phyloP scores from a whole-genome alignment of 2,797 vertebrate genomes.

The Peromyscus attwateri region DNA sequence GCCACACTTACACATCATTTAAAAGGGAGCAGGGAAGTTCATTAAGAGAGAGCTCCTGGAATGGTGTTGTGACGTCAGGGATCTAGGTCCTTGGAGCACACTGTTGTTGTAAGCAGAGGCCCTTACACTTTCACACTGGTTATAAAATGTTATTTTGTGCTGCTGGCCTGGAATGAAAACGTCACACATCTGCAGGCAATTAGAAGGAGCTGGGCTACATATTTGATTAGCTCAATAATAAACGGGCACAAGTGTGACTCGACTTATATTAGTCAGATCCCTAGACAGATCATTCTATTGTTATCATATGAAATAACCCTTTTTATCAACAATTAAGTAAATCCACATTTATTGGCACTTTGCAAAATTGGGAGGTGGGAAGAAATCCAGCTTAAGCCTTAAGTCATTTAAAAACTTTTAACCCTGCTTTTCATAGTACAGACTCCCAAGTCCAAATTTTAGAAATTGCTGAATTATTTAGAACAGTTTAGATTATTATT shows the following conservation, averaged over 20 bases:
- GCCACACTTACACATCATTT: conserved; percentile 45
- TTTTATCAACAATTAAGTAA: conserved; percentile 89
- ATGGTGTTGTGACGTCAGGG: conserved; percentile 86
- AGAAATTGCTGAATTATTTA: conserved; percentile 81
- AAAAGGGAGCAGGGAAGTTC: conserved; percentile 83
- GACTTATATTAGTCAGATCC: conserved; percentile 87
- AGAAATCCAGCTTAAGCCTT: conserved; percentile 82
- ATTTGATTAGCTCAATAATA: conserved; percentile 91
- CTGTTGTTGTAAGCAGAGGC: conserved; percentile 87
- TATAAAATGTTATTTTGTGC: conserved; percentile 89
- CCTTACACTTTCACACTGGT: conserved; percentile 86
- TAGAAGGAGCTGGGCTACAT: conserved; percentile 88
- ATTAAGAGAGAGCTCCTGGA: conserved; percentile 87
- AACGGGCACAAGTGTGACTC: conserved; percentile 89
- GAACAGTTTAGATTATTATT: conserved; percentile 80
- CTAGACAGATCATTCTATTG: conserved; percentile 86
- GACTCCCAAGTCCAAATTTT: conserved; percentile 75
- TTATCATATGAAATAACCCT: conserved; percentile 85
- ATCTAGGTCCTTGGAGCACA: conserved; percentile 84
- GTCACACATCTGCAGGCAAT: conserved; percentile 91
- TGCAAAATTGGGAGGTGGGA: conserved; percentile 84
- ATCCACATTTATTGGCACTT: conserved; percentile 87
- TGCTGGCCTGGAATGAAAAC: conserved; percentile 89
- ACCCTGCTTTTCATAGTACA: conserved; percentile 78
- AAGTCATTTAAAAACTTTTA: conserved; percentile 86